Conservation (phyloP, 1,140 invertebrate genomes). For the Prorops nasuta region DNA sequence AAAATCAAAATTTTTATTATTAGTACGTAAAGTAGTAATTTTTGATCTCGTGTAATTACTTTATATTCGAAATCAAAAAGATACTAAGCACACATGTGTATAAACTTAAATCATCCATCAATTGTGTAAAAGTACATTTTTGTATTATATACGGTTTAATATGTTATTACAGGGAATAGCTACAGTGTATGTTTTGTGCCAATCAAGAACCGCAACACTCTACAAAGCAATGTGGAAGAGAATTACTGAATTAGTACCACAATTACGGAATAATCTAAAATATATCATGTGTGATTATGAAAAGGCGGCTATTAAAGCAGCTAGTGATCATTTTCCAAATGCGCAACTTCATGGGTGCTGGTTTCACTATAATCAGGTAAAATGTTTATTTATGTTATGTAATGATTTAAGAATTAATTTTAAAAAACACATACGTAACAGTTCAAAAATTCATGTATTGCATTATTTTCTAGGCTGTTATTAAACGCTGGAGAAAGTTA, state of each 20-base stretch:
- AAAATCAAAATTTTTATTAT: too few relatives aligned
- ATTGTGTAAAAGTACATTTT: too few relatives aligned
- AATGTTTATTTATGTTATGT: background rate
- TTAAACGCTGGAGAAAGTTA: background rate
- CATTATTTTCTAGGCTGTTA: background rate
- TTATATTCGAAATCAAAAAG: too few relatives aligned
- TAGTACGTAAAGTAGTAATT: too few relatives aligned
- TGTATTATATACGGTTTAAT: too few relatives aligned
- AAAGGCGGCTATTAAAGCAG: background rate
- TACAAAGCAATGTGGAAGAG: conserved; percentile 2
- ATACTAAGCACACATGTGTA: too few relatives aligned
- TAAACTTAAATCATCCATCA: too few relatives aligned
- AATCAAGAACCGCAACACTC: background rate
- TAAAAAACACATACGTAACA: too few relatives aligned
- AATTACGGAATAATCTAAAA: background rate
- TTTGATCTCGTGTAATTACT: too few relatives aligned
- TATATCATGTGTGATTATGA: background rate
- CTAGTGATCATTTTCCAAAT: background rate
- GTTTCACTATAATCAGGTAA: conserved; percentile 7
- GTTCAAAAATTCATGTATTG: too few relatives aligned
- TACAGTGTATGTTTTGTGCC: background rate
- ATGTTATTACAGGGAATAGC: background rate
- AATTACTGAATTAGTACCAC: background rate
- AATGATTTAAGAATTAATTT: too few relatives aligned
- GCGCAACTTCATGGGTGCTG: conserved; percentile 4